Percentiles rank a stretch among this genome's conserved stretches.
phyloP scores from a whole-genome alignment of 2,888 invertebrate species.

The Ennomos fuscantarius region DNA sequence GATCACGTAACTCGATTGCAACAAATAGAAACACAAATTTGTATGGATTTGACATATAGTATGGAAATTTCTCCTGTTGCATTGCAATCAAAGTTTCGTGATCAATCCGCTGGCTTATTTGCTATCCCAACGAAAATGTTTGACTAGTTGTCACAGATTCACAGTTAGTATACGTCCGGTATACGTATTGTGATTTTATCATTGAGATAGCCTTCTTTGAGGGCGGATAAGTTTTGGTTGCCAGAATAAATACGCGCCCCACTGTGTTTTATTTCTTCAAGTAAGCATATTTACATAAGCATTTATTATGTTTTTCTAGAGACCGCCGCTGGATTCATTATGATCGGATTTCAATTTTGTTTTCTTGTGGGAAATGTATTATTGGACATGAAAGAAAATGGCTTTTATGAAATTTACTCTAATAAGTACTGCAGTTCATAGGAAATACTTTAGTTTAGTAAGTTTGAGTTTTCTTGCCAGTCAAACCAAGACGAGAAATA shows the following conservation, averaged over 20 bases:
- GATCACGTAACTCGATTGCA: too few relatives aligned
- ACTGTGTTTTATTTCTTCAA: conserved; percentile 15
- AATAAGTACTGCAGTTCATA: too few relatives aligned
- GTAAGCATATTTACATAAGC: conserved; percentile 9
- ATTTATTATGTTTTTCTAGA: conserved; percentile 10
- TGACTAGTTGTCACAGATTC: background rate
- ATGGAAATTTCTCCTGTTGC: too few relatives aligned
- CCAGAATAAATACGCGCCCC: conserved; percentile 18
- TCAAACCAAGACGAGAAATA: too few relatives aligned
- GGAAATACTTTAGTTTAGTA: too few relatives aligned
- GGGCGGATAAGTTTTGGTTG: conserved; percentile 11
- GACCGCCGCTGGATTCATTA: background rate
- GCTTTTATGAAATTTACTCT: too few relatives aligned
- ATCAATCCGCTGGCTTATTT: conserved; percentile 13
- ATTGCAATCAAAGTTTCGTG: too few relatives aligned
- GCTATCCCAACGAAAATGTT: conserved; percentile 6
- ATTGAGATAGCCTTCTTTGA: conserved; percentile 22
- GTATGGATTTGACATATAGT: too few relatives aligned
- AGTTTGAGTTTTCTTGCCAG: too few relatives aligned
- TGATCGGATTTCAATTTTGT: conserved; percentile 1
- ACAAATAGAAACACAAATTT: too few relatives aligned
- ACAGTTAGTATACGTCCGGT: background rate
- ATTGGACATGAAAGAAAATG: too few relatives aligned
- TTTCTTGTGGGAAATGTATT: too few relatives aligned
- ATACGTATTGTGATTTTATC: conserved; percentile 27